phyloP scores from a whole-genome alignment of 92 coral and sea anemone species.

The Muricea muricata region DNA sequence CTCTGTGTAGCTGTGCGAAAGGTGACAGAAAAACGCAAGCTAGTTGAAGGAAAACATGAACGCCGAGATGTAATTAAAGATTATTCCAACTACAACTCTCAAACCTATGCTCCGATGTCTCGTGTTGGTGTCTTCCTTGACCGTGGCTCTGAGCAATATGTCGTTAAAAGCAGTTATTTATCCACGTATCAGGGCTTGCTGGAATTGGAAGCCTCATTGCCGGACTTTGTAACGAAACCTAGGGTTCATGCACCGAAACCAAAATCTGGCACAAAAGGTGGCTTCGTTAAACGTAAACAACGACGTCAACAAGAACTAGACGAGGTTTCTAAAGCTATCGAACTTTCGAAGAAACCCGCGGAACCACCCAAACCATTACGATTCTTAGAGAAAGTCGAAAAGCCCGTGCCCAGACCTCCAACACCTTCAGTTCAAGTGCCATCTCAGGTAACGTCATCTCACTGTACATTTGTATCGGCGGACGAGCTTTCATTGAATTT shows the following conservation, averaged over 20 bases:
- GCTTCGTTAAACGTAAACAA: conserved; percentile 91
- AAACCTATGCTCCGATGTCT: conserved; percentile 99
- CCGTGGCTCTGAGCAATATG: conserved; percentile 98
- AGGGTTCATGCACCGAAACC: conserved; percentile 98
- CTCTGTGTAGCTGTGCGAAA: conserved; percentile 77
- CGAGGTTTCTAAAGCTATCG: conserved; percentile 88
- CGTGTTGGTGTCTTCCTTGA: conserved; percentile 96
- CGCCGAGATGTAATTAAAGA: conserved; percentile 92
- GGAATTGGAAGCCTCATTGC: conserved; percentile 93
- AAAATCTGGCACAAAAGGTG: conserved; percentile 84
- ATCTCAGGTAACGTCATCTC: conserved; percentile 73
- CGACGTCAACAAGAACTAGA: conserved; percentile 93
- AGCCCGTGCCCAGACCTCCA: conserved; percentile 97
- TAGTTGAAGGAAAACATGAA: conserved; percentile 97
- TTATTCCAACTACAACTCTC: conserved; percentile 78
- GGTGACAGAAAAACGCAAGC: conserved; percentile 85
- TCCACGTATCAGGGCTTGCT: conserved; percentile 89
- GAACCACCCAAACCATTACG: conserved; percentile 83
- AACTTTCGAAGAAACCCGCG: conserved; percentile 78
- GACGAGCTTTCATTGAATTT: neutral
- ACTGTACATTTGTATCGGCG: neutral
- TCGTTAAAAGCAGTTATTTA: conserved; percentile 83
- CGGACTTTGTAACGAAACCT: conserved; percentile 97
- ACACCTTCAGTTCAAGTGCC: conserved; percentile 98
- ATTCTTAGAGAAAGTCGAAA: conserved; percentile 94